Percentiles rank a stretch among this genome's conserved stretches.
phyloP scores from a whole-genome alignment of 2,797 vertebrate genomes.

The Syngnathus rostellatus region DNA sequence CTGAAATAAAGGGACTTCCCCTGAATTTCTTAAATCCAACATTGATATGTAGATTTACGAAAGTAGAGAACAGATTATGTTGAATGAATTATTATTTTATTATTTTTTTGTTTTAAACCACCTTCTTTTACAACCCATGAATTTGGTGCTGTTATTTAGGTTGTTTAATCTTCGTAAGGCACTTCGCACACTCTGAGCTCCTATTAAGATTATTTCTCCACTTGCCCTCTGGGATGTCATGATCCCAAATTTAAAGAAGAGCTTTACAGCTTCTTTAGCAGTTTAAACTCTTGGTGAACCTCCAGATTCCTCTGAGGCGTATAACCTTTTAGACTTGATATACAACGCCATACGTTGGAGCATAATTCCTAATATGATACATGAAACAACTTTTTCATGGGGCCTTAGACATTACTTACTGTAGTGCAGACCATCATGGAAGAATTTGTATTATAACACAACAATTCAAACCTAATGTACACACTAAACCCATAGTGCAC shows the following conservation, averaged over 20 bases:
- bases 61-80: not conserved
- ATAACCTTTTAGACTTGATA: not conserved
- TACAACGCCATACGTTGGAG: not conserved
- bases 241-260: constrained; percentile 6
- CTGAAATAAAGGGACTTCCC: no score
- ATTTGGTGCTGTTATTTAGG: not conserved
- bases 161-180: not conserved
- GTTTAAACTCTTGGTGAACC: constrained; percentile 7
- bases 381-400: not conserved
- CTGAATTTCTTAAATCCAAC: not conserved
- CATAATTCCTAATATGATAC: not conserved
- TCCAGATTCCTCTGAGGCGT: not conserved
- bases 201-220: not conserved
- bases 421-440: not conserved
- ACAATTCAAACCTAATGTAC: no score
- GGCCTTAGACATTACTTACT: not conserved
- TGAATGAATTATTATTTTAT: no score
- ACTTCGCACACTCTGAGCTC: not conserved
- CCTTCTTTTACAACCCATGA: not conserved
- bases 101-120: not conserved
- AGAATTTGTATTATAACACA: no score
- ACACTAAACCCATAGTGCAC: no score
- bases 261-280: constrained; percentile 10
- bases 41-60: not conserved
- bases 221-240: not conserved